A percentile compares a stretch with the other conserved stretches of the same genome.
These are phyloP conservation scores for Macrostomum cliftonense DNA, from an alignment of 2,888 invertebrate genomes.

Conservation along the genomic window DNA sequence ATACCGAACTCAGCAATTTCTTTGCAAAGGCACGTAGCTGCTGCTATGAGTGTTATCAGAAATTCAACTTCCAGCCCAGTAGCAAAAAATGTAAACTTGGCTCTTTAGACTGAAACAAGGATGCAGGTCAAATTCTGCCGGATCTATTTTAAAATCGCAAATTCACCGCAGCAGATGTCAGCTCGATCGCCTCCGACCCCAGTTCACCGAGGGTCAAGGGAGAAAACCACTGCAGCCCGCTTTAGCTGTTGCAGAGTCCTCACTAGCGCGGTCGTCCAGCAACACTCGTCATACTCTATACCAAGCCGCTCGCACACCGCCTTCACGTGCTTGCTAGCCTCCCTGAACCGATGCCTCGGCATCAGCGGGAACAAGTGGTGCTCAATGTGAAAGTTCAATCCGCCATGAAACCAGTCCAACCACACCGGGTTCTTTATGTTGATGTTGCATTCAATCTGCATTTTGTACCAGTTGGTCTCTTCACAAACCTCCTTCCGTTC, in stretches of 20 bases:
- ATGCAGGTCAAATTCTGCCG: no score
- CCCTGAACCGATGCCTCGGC: constrained; percentile 10
- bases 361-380: constrained; percentile 14
- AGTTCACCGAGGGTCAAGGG: constrained; percentile 10
- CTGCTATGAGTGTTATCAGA: no score
- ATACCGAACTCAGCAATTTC: no score
- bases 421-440: constrained; percentile 12
- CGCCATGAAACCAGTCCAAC: constrained; percentile 14
- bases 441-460: constrained; percentile 12
- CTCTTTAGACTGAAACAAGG: no score
- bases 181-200: no score
- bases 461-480: constrained; percentile 9
- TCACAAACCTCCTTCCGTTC: constrained; percentile 10
- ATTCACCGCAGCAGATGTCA: no score
- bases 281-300: constrained; percentile 12
- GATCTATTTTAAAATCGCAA: no score
- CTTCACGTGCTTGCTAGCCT: constrained; percentile 7
- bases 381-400: constrained; percentile 14
- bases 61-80: no score
- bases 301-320: constrained; percentile 11
- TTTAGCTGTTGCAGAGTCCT: constrained; percentile 12
- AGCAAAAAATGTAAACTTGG: no score
- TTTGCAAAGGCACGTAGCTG: no score
- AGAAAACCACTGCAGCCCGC: constrained; percentile 5
- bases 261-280: constrained; percentile 7